Percentiles rank a stretch among this genome's conserved stretches.
These are phyloP conservation scores for Benthochromis sp. DNA, from an alignment of 2,113 vertebrate genomes.

Conservation along the genomic window DNA sequence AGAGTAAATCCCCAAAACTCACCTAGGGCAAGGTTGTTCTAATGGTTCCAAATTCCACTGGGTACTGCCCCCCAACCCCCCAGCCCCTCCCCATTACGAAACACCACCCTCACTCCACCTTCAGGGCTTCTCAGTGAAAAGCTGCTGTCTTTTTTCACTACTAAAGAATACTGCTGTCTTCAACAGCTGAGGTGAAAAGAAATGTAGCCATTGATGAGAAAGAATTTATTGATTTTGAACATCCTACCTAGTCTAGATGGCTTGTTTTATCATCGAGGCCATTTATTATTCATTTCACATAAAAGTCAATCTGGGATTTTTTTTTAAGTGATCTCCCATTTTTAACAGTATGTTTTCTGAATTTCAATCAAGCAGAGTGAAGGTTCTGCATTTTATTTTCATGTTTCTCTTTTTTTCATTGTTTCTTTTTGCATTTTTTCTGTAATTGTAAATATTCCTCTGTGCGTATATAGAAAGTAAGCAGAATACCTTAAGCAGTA, in stretches of 20 bases:
- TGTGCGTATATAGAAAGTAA: neutral
- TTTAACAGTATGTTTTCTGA: neutral
- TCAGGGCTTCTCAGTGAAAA: neutral
- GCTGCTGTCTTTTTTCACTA: conserved; percentile 11
- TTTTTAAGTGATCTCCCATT: neutral
- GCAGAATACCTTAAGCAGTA: neutral
- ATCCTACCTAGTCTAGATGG: conserved; percentile 16
- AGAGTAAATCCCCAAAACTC: conserved; percentile 55
- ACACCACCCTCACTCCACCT: neutral
- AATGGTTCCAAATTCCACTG: conserved; percentile 35
- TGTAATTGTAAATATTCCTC: neutral
- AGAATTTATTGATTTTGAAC: conserved; percentile 41
- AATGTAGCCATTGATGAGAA: conserved; percentile 2
- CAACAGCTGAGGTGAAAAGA: neutral
- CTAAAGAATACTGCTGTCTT: neutral
- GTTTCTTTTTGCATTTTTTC: neutral
- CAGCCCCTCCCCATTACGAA: neutral
- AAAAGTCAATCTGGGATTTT: neutral
- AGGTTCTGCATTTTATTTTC: neutral
- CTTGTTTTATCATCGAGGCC: neutral
- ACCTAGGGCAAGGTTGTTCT: conserved; percentile 59
- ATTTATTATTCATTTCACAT: conserved; percentile 44
- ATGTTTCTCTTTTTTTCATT: neutral
- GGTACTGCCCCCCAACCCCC: neutral
- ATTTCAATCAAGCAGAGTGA: neutral